phyloP scores from a whole-genome alignment of 2,888 invertebrate genomes.

The Lycaena phlaeas region DNA sequence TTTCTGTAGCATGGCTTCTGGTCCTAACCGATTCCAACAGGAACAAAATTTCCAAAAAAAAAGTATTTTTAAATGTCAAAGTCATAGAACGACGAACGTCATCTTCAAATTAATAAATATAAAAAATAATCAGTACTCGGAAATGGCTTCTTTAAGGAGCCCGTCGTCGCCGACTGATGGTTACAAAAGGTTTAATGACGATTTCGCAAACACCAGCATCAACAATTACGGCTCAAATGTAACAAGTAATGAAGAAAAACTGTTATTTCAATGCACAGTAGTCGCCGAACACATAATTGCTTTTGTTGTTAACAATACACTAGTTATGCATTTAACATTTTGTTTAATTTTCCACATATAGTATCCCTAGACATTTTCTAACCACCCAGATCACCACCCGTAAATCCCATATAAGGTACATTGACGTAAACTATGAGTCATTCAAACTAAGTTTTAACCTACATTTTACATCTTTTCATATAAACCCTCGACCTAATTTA shows the following conservation, averaged over 20 bases:
- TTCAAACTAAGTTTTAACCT: slow-evolving; percentile 27
- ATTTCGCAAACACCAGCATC: slow-evolving; percentile 68
- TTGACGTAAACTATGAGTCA: slow-evolving; percentile 56
- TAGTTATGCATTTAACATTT: slow-evolving; percentile 51
- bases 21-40: too few species aligned
- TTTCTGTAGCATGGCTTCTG: too few species aligned
- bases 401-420: slow-evolving; percentile 28
- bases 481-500: slow-evolving; percentile 27
- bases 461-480: slow-evolving; percentile 30
- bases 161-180: slow-evolving; percentile 75
- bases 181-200: slow-evolving; percentile 77
- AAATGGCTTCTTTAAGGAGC: slow-evolving; percentile 72
- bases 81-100: slow-evolving; percentile 14
- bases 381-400: slow-evolving; percentile 31
- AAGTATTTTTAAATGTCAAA: slow-evolving; percentile 2
- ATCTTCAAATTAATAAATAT: too few species aligned
- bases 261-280: slow-evolving; percentile 60
- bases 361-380: slow-evolving; percentile 25
- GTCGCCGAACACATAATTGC: slow-evolving; percentile 55
- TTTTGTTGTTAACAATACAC: slow-evolving; percentile 67
- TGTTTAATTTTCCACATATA: slow-evolving; percentile 50
- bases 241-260: slow-evolving; percentile 70
- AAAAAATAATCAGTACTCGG: slow-evolving; percentile 50
- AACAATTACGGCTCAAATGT: slow-evolving; percentile 77
- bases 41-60: too few species aligned